Base-by-base conservation (phyloP, 2,797 vertebrate species). In the Masticophis lateralis region DNA sequence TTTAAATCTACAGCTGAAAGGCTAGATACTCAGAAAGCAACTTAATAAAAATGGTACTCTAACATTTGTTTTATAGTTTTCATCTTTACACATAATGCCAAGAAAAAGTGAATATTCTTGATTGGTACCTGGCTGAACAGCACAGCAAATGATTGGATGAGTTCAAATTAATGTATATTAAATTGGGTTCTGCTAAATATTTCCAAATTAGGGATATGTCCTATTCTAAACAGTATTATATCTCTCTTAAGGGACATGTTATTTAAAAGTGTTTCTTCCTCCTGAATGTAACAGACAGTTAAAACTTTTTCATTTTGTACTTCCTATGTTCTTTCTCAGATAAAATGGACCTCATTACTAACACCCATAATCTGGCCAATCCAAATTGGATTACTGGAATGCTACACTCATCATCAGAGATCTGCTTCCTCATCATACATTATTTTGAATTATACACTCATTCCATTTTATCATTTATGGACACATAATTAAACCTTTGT, bases 1-100 rank as follows among this genome's bases (percentile, higher is more conserved):
- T 92, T 88, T 95, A 60, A 96, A 94, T 47, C 91, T 96, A 92
- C 53, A 86, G 89, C 93, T 91, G 95, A 95, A 95, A 96, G 91
- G 88, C 92, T 57, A 32, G 60, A 74, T 55, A 94, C 93, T 11
- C 4, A 94, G 92, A 89, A 95, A 94, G 61, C 96, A 95, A 94
- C 91, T 5, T 27, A 88, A 59, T 88, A 37, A 88, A 60, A 88
- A 28, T 43, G 32, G 56, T 66, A 91, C 57, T 94, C 61, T 8
- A 94, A 87, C 87, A 86, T 89, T 32, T 47, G 60, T 63, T 92
- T 87, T 92, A 83, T 92, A 79, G 27, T 5, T 32, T 87, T 91
- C 11, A 32, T 74, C 2, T 86, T 89, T 60, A 57, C 63, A 61
- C 28, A 37, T 74, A 88, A 47, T 43, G 53, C 25, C n/a, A 88